These are phyloP conservation scores for Antedon bifida DNA, from an alignment of 35 echinoderm and acorn worm species.

Conservation along the genomic window DNA sequence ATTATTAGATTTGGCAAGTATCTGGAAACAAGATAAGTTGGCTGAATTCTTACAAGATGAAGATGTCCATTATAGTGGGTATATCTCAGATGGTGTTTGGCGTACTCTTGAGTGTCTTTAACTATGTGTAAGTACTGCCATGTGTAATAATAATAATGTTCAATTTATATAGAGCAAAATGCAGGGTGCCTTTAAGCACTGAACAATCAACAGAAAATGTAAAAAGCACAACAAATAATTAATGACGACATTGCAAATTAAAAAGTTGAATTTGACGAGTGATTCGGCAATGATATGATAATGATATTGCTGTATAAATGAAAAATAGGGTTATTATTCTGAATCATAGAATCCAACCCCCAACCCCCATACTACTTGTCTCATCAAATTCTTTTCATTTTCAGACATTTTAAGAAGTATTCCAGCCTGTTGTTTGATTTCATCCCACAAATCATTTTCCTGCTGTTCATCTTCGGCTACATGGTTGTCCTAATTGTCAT, in stretches of 20 bases:
- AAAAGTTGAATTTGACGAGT: no score
- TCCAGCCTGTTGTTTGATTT: slow-evolving; percentile 43
- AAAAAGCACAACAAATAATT: no score
- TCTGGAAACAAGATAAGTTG: slow-evolving; percentile 59
- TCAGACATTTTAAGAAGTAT: slow-evolving; percentile 24
- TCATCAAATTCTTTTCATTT: background rate
- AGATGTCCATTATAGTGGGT: slow-evolving; percentile 64
- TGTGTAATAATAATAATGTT: no score
- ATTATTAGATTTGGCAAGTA: slow-evolving; percentile 89
- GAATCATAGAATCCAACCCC: no score
- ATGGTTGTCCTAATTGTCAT: slow-evolving; percentile 73
- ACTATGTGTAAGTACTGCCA: slow-evolving; percentile 41
- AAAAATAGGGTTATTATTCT: no score
- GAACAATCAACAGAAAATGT: no score
- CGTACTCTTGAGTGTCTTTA: slow-evolving; percentile 60
- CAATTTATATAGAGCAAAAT: no score
- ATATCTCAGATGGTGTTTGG: slow-evolving; percentile 73
- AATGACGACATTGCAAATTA: no score
- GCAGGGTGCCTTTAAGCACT: no score
- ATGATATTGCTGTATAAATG: no score
- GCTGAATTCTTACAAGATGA: slow-evolving; percentile 79
- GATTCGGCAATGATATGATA: no score
- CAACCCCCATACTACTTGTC: background rate
- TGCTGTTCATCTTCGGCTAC: slow-evolving; percentile 76
- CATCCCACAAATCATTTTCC: slow-evolving; percentile 79